Evolutionary conservation across 2,888 invertebrate genomes (phyloP), one percentile per base, ranked within the genome.

Genomic region (Resseliella maxima): DNA sequence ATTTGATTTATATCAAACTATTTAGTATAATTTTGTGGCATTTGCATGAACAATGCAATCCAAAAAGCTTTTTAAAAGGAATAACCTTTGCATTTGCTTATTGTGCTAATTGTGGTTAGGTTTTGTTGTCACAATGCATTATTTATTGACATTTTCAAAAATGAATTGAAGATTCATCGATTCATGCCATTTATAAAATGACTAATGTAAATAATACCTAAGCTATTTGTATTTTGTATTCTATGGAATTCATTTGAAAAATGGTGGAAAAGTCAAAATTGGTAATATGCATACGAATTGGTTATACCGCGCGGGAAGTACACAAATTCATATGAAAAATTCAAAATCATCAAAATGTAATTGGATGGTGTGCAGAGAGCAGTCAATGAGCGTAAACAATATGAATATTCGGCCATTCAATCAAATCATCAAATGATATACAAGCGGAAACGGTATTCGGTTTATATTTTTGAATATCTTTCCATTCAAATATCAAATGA

Each of bases 61-160:
- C 12, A 18, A 50, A 50, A 50, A 59, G 2, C 5, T 3, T 24
- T 59, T 24, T 59, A 59, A 59, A 59, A 59, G 59, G 24, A 18
- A 50, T 59, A 59, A 72, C 31, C 1, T 72, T 72, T 18, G 15
- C 27, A 31, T 27, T 72, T 35, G 72, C 1, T 72, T 59, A 24
- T 59, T 21, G n/a, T 50, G n/a, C n/a, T n/a, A 18, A 15, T 15
- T 31, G 72, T 31, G 72, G 72, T 72, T 1, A n/a, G 27, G 72
- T 72, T 72, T 72, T 35, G 35, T 12, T 72, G 35, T 72, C 72
- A 72, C 24, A n/a, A 27, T 59, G 59, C 27, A 72, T 31, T 35
- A 59, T 8, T 72, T 31, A 59, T 72, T 31, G 72, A 72, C 72
- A 72, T 72, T 72, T 72, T 27, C 35, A n/a, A n/a, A 72, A 72